Base-by-base conservation (phyloP, 2,888 invertebrate genomes). In the Diarsia mendica region DNA sequence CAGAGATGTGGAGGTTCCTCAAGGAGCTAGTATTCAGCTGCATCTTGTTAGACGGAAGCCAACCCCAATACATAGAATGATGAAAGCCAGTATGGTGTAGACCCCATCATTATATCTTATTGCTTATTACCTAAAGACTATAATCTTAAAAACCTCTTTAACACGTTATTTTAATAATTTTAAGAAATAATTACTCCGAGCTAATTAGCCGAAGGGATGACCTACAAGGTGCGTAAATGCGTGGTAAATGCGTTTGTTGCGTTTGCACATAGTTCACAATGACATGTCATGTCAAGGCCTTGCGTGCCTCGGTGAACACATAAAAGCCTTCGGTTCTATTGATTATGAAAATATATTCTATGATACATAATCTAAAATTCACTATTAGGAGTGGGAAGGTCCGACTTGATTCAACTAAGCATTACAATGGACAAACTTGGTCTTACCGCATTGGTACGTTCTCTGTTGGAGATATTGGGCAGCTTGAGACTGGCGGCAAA, bases 401-500 rank as follows among this genome's bases (percentile, higher is more conserved):
- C 33, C n/a, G 44, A 72, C 20, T 28, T 46, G 9, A n/a, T 73
- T 15, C 49, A 15, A 49, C 0, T 9, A 72, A 33, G 28, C 15
- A 58, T 39, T 39, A 75, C 39, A 33, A 46, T 65, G 11, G 44
- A 69, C 3, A 58, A 44, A 15, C 2, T 1, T 18, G 0, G 20
- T 23, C 86, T 89, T 88, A 96, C 96, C 85, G 91, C 91, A 72
- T 92, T 89, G 15, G 71, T 81, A 33, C 93, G 90, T 69, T 96
- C 95, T 79, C 90, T 86, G 10, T 83, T 72, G 5, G 88, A 88
- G 0, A 89, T 84, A 20, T 90, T 89, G 0, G 96, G 95, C 68
- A 99, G 96, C 94, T 99, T 99, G 2, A 99, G 97, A 87, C 98
- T 97, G 0, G 98, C 98, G 0, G 99, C 98, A 79, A 99, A 97